Evolutionary conservation across 2,797 vertebrate species (phyloP).

Genomic region (Pipistrellus kuhlii): DNA sequence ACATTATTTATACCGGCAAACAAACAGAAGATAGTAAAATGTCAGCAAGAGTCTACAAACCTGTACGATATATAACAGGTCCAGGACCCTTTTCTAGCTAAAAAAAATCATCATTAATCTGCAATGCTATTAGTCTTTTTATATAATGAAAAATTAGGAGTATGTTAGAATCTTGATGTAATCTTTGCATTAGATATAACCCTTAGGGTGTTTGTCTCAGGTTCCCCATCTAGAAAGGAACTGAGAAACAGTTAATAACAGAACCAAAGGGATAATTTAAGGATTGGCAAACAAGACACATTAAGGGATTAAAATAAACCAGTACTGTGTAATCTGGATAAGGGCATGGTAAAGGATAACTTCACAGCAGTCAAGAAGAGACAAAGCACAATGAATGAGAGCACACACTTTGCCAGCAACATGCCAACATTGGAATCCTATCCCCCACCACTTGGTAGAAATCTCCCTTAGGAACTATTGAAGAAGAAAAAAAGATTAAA

Average conservation of each 20-base stretch:
- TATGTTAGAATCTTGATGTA: not conserved
- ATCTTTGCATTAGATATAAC: constrained; percentile 11
- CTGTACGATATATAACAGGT: not conserved
- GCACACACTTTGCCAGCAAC: not conserved
- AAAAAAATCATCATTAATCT: constrained; percentile 3
- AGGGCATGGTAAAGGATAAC: not conserved
- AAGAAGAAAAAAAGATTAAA: not conserved
- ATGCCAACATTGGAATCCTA: not conserved
- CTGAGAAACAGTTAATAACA: constrained; percentile 20
- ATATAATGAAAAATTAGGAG: constrained; percentile 5
- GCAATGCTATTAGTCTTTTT: not conserved
- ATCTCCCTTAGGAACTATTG: not conserved
- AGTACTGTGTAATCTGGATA: constrained; percentile 8
- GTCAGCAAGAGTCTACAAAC: not conserved
- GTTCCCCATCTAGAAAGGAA: constrained; percentile 4
- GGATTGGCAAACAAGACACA: constrained; percentile 6
- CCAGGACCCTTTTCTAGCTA: constrained; percentile 24
- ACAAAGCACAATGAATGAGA: not conserved
- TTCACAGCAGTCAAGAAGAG: not conserved
- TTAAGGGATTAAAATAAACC: constrained; percentile 1
- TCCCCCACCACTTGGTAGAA: not conserved
- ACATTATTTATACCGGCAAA: not conserved
- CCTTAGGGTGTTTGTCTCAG: not conserved
- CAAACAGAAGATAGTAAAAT: constrained; percentile 25
- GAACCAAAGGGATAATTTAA: constrained; percentile 29